Evolutionary conservation across 2,113 vertebrate genomes (phyloP).

Genomic region (Perccottus glenii): DNA sequence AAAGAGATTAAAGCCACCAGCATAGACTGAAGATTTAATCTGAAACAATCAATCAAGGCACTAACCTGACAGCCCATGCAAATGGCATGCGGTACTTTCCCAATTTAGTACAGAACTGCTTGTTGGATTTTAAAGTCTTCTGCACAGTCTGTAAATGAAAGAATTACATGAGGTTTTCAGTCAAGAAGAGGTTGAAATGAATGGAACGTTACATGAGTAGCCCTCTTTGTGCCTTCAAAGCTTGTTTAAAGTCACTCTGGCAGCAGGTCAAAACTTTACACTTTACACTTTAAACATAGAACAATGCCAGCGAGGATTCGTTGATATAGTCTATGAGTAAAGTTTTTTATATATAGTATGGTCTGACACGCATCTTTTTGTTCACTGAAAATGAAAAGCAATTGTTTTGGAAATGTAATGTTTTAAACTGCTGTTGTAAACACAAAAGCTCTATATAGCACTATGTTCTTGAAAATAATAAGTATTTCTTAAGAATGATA

Average conservation of each 20-base stretch:
- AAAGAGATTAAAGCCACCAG: not conserved
- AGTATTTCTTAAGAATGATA: not conserved
- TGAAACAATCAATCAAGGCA: constrained; percentile 9
- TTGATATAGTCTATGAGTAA: constrained; percentile 50
- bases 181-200: constrained; percentile 8
- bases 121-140: constrained; percentile 94
- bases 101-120: constrained; percentile 93
- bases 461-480: not conserved
- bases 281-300: constrained; percentile 47
- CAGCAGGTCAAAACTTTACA: constrained; percentile 46
- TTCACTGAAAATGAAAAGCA: constrained; percentile 48
- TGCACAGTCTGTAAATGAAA: constrained; percentile 85
- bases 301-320: constrained; percentile 44
- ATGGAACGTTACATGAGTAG: constrained; percentile 13
- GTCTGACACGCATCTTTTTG: constrained; percentile 13
- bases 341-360: constrained; percentile 44
- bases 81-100: constrained; percentile 98
- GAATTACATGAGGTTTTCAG: not conserved
- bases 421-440: constrained; percentile 3
- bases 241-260: constrained; percentile 43
- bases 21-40: not conserved
- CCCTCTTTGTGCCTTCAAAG: constrained; percentile 20
- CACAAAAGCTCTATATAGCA: not conserved
- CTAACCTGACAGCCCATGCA: constrained; percentile 96
- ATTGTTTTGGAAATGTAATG: constrained; percentile 29